phyloP scores from a whole-genome alignment of 2,888 invertebrate species.

The Miltochrista miniata region DNA sequence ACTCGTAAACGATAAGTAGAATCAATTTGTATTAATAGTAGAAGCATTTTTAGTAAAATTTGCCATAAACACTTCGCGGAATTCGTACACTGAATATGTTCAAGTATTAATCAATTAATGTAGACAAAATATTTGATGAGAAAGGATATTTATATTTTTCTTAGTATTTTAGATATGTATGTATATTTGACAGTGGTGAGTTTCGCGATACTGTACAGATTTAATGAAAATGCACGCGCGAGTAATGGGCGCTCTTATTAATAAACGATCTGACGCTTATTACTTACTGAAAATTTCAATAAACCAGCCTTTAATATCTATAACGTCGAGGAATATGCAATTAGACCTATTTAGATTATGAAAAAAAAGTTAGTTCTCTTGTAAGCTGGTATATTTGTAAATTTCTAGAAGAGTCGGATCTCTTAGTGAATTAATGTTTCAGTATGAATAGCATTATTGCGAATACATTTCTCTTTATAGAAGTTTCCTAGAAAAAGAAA shows the following conservation, averaged over 20 bases:
- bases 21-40: constrained; percentile 63
- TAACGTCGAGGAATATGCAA: constrained; percentile 17
- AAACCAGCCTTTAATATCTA: constrained; percentile 17
- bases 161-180: constrained; percentile 58
- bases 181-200: constrained; percentile 39
- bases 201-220: constrained; percentile 31
- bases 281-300: constrained; percentile 23
- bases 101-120: constrained; percentile 58
- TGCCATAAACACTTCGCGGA: constrained; percentile 51
- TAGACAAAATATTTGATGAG: constrained; percentile 52
- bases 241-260: constrained; percentile 22
- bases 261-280: constrained; percentile 18
- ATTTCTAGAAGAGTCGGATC: constrained; percentile 25
- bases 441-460: constrained; percentile 45
- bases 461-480: constrained; percentile 52
- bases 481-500: constrained; percentile 46
- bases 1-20: constrained; percentile 66
- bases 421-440: constrained; percentile 54
- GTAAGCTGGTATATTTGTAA: constrained; percentile 15
- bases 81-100: constrained; percentile 47
- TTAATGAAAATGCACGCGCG: constrained; percentile 24
- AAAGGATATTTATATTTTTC: constrained; percentile 62
- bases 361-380: background rate
- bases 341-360: constrained; percentile 2
- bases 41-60: constrained; percentile 58